Evolutionary conservation across 2,113 vertebrate genomes (phyloP), one percentile per base, ranked within the genome.

Genomic region (Morone saxatilis): DNA sequence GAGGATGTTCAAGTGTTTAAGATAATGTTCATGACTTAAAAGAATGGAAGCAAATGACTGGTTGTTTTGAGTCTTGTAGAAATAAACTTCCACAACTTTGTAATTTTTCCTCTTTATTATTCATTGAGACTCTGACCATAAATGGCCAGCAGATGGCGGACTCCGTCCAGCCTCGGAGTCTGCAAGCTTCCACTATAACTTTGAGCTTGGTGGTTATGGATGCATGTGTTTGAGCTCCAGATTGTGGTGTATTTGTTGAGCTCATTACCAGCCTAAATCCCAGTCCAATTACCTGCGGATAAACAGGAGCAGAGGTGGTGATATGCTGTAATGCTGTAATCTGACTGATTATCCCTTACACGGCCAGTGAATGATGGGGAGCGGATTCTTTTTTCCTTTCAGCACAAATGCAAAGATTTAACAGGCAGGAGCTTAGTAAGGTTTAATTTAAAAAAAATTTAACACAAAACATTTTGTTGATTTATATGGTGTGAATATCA

Each of bases 61-160:
- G 25, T 25, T 25, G 25, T 25, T 25, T 25, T 25, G 25, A 1
- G 25, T 25, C 25, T 25, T 25, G 25, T 25, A 25, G 25, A 25
- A 25, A 25, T 25, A 25, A 25, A 25, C 25, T 25, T 25, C 31
- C 31, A 31, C 31, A 31, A 31, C 31, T 31, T 31, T 31, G 31
- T 31, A 31, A 31, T 31, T 31, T 31, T 31, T 31, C 31, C 31
- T 31, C 31, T 31, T 31, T 2, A 31, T 31, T 31, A 50, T 50
- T 50, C 10, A 57, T 22, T 57, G 51, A 22, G 51, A 20, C 20
- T 1, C 11, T 56, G 3, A 54, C 5, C 7, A 19, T 1, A 36
- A 57, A 17, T n/a, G 19, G 7, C 86, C 91, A 90, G 76, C 60
- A 92, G 91, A 70, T 78, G 91, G 89, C 68, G 7, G 22, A 19